Evolutionary conservation across 1,140 invertebrate species (phyloP), one percentile per base, ranked within the genome.

Genomic region (Sinella curviseta): DNA sequence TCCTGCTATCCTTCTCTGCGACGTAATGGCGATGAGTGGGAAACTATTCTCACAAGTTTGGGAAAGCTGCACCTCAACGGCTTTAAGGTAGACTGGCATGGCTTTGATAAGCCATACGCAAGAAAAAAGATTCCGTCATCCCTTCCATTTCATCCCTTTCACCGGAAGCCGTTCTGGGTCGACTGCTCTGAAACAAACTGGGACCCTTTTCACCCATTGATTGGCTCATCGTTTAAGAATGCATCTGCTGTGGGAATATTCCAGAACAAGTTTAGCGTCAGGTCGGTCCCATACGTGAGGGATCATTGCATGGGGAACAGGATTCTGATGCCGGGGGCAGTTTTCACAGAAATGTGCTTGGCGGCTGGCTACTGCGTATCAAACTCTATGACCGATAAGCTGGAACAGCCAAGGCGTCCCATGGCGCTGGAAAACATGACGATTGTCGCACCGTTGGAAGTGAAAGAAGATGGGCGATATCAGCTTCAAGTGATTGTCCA

Each of bases 271-370:
- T 28, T 75, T 3, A 48, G 24, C 14, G 8, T 48, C 17, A 16
- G 39, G 24, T 24, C 14, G 3, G 74, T 48, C 20, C 3, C 2
- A 17, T 75, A 24, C 74, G 1, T 75, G 74, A n/a, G 39, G 24
- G 74, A 75, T 30, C 74, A 75, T 48, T 14, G 12, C n/a, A 36
- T 75, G n/a, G 74, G 74, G 1, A 26, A 36, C 14, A 36, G 14
- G 14, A 8, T 48, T 16, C 4, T 75, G 1, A 39, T 39, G 24
- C 74, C 74, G 1, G 74, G 74, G 4, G 34, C 74, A n/a, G 34
- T 12, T n/a, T 48, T 39, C 16, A n/a, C 31, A n/a, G 74, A 75
- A 48, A 75, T 75, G 74, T 75, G 34, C 24, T 16, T 75, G 1
- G 74, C 28, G 14, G 74, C 74, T 8, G 74, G 74, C 2, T 75